Evolutionary conservation across 2,888 invertebrate species (phyloP), one percentile per base, ranked within the genome.

Genomic region (Chrysomela aeneicollis): DNA sequence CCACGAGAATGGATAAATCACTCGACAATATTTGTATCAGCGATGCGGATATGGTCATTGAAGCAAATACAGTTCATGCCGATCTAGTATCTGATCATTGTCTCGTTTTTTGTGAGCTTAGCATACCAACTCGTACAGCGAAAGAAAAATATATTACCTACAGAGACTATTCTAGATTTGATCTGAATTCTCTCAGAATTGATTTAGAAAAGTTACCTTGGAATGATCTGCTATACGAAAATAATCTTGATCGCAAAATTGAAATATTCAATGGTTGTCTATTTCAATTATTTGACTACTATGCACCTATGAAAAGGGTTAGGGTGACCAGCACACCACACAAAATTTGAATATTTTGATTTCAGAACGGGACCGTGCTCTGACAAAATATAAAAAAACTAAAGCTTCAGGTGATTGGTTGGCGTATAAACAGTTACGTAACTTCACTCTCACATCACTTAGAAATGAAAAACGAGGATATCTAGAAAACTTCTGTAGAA

Each of bases 291-390:
- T 51, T 51, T 15, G 10, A 51, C 17, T 10, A 22, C 2, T n/a
- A 26, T 51, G 17, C 18, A 22, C 26, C 26, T 26, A 26, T 1
- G 15, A 30, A 2, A 26, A 51, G 5, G 12, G 19, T 51, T 6
- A 15, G 26, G 6, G 47, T 64, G 35, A 64, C 50, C 17, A 17
- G 61, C 64, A 15, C 59, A 17, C 60, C n/a, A 67, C 55, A 15
- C 26, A 32, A n/a, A 22, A 18, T 21, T 17, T 66, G 6, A 60
- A 59, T 54, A 35, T 32, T 6, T 30, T 66, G 12, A 37, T 57
- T 26, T 30, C 15, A 12, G 35, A 59, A 10, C 19, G 63, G 3
- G 37, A 59, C 15, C 47, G 30, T 5, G 59, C 59, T 22, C 17
- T 47, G 12, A 4, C n/a, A 10, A 57, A 55, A 37, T 57, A 57